Evolutionary conservation across 2,888 invertebrate genomes (phyloP).

Genomic region (Nowickia ferox): DNA sequence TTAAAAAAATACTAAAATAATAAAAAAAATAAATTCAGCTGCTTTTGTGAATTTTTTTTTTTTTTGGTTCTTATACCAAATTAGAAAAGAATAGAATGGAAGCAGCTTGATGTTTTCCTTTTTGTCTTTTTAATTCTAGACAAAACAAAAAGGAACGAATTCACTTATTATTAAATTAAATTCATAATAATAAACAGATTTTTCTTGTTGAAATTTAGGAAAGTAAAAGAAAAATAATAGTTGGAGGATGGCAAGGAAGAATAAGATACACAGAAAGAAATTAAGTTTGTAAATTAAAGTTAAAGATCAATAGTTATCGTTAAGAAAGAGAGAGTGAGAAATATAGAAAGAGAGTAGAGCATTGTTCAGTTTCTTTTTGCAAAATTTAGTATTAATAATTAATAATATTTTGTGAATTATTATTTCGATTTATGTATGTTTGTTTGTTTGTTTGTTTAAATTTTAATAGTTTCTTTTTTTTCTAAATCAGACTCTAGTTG

Average conservation of each 20-base stretch:
- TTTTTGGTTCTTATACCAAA: constrained; percentile 77
- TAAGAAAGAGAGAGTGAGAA: not conserved
- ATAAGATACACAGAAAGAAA: constrained; percentile 12
- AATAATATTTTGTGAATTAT: constrained; percentile 73
- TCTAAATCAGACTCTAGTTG: constrained; percentile 83
- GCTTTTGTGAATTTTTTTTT: constrained; percentile 73
- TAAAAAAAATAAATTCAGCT: constrained; percentile 77
- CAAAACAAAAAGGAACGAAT: constrained; percentile 71
- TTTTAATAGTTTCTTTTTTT: constrained; percentile 75
- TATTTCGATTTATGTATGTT: constrained; percentile 54
- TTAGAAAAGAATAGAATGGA: constrained; percentile 73
- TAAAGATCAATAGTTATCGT: not conserved
- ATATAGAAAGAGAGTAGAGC: not conserved
- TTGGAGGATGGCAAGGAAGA: not conserved
- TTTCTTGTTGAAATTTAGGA: constrained; percentile 13
- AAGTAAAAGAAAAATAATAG: constrained; percentile 39
- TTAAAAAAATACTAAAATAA: constrained; percentile 81
- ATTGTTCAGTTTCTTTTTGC: constrained; percentile 47
- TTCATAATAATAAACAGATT: constrained; percentile 49
- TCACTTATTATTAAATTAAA: constrained; percentile 53
- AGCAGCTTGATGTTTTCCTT: constrained; percentile 67
- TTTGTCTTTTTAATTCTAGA: constrained; percentile 65
- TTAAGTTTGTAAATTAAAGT: constrained; percentile 22
- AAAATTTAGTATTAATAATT: constrained; percentile 48
- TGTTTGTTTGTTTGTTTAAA: constrained; percentile 48